Base-by-base conservation (phyloP, 2,113 vertebrate genomes). In the Eulacestoma nigropectus region DNA sequence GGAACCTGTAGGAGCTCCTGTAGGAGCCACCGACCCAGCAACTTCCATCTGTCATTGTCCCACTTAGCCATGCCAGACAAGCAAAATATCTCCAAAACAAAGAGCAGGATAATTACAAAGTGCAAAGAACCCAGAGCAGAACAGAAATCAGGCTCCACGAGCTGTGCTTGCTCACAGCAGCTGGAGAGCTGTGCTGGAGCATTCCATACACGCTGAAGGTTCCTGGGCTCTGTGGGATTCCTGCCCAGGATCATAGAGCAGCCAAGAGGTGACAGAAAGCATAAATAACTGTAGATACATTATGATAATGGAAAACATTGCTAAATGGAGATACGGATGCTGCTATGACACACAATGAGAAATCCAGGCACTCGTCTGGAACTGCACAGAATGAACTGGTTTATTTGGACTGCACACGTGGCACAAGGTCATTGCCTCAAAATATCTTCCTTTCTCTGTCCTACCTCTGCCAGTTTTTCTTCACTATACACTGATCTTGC, bases 201-300 rank as follows among this genome's bases (percentile, higher is more conserved):
- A 9, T 41, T 91, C 84, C 2, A 7, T 4, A 16, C 7, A 10
- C 52, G 4, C 65, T 4, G 11, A 69, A 62, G 63, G 9, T 80
- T 10, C 95, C 75, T 32, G 53, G 57, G 63, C 69, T 53, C 85
- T 27, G 62, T 11, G 11, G 82, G 82, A 78, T 39, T 39, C 37
- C 72, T 92, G 92, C 79, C 83, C 92, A 47, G 92, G 74, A 82
- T 0, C 35, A 41, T 0, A 47, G 64, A 3, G 30, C 68, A 95
- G 88, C 79, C 94, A 96, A 91, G 35, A 89, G 88, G 55, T 39
- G 89, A 88, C 17, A 8, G 85, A 83, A 86, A 86, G 30, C 86
- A 90, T 50, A 70, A 93, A 86, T 70, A 90, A 93, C 18, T 47
- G 55, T 3, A 77, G 83, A 46, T 37, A 52, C 76, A 62, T 50